Evolutionary conservation across 1,140 invertebrate species (phyloP).

Genomic region (Achroia grisella): DNA sequence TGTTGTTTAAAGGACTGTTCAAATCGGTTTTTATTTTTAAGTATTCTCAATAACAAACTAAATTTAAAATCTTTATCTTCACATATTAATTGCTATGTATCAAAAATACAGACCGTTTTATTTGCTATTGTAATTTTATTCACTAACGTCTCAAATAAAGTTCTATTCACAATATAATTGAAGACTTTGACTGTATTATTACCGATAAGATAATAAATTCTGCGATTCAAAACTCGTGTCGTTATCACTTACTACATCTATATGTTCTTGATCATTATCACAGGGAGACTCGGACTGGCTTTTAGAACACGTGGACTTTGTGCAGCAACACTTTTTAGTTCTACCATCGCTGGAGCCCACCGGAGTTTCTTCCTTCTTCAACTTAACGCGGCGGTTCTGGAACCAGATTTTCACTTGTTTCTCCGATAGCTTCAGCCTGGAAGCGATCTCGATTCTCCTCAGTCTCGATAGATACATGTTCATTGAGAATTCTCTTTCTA

Average conservation of each 20-base stretch:
- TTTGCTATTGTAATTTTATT: constrained; percentile 4
- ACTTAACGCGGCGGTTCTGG: constrained; percentile 92
- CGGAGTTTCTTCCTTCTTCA: constrained; percentile 84
- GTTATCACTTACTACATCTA: constrained; percentile 62
- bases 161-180: too few relatives aligned
- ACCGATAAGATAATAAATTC: constrained; percentile 35
- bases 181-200: background rate
- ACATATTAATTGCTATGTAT: too few relatives aligned
- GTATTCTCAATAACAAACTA: too few relatives aligned
- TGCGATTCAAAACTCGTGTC: constrained; percentile 44
- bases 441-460: constrained; percentile 93
- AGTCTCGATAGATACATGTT: constrained; percentile 94
- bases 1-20: too few relatives aligned
- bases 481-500: constrained; percentile 92
- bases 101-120: background rate
- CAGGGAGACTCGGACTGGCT: constrained; percentile 33
- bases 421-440: constrained; percentile 88
- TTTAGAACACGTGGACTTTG: constrained; percentile 35
- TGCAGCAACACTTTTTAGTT: constrained; percentile 54
- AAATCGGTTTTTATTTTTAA: too few relatives aligned
- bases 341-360: constrained; percentile 27
- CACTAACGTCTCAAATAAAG: background rate
- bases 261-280: constrained; percentile 58
- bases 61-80: too few relatives aligned
- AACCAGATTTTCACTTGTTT: constrained; percentile 98